phyloP scores from a whole-genome alignment of 2,113 vertebrate genomes.

The Phrynosoma blainvillii region DNA sequence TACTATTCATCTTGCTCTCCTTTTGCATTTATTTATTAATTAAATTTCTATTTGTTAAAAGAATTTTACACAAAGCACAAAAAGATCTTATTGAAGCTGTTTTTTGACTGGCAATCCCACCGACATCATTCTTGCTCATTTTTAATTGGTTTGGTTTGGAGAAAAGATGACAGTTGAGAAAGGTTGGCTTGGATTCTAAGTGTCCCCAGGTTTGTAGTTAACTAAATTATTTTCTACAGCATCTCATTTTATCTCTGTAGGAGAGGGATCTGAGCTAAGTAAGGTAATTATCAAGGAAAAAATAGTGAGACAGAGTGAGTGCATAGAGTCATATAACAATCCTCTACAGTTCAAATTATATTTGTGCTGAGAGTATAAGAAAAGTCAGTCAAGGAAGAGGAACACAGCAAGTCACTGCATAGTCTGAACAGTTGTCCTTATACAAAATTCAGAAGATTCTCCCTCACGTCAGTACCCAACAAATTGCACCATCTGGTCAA shows the following conservation, averaged over 20 bases:
- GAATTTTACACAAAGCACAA: not conserved
- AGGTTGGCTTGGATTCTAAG: conserved; percentile 19
- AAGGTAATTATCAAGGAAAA: not conserved
- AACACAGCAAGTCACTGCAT: conserved; percentile 42
- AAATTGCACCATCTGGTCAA: conserved; percentile 73
- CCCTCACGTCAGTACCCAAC: conserved; percentile 43
- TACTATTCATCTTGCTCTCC: not conserved
- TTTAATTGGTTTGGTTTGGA: not conserved
- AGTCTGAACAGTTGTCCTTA: conserved; percentile 66
- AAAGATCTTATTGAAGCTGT: not conserved
- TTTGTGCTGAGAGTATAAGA: not conserved
- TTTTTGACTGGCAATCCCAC: conserved; percentile 1
- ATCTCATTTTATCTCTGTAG: not conserved
- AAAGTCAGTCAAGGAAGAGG: conserved; percentile 46
- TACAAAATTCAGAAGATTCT: conserved; percentile 69
- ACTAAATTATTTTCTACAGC: not conserved
- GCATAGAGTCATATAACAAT: not conserved
- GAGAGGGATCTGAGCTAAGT: not conserved
- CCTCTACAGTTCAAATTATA: not conserved
- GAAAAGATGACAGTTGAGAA: conserved; percentile 10
- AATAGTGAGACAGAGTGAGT: rapidly evolving
- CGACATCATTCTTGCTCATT: not conserved
- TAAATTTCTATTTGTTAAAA: not conserved
- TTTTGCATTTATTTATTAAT: not conserved
- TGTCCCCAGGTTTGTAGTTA: not conserved